phyloP scores from a whole-genome alignment of 30 jellyfish, hydroid and myxozoan genomes.

The Turritopsis dohrnii region DNA sequence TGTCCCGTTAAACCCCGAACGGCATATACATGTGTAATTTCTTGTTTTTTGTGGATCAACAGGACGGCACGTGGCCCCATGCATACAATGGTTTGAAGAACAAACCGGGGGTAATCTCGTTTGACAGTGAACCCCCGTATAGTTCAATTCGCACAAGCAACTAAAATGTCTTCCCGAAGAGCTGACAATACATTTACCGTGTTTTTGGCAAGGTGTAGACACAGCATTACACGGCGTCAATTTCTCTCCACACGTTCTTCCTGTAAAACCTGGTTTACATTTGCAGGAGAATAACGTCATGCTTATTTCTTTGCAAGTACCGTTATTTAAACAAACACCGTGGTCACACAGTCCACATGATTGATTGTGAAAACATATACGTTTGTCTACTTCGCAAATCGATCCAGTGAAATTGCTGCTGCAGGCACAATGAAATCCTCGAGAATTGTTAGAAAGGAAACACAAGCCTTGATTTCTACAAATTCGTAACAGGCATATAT shows the following conservation, averaged over 20 bases:
- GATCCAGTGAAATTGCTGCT: neutral
- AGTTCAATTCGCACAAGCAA: neutral
- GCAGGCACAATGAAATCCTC: neutral
- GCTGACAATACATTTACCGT: neutral
- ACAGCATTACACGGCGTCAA: neutral
- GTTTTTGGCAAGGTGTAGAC: neutral
- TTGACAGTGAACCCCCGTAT: neutral
- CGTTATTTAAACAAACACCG: neutral
- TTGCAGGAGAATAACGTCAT: neutral
- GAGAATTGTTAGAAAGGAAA: neutral
- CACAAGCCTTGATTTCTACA: neutral
- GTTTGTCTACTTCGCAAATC: neutral
- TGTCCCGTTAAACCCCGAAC: neutral
- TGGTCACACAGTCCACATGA: neutral
- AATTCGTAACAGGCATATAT: neutral
- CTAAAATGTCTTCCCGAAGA: neutral
- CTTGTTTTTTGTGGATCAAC: neutral
- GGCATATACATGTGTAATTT: neutral
- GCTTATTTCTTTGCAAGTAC: neutral
- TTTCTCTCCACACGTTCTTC: neutral
- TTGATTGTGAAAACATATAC: neutral
- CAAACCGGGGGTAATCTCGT: neutral
- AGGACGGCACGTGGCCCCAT: neutral
- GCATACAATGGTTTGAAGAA: neutral
- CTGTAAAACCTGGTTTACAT: neutral